Conservation (phyloP, 1,140 invertebrate genomes). For the Nixonia krombeini region DNA sequence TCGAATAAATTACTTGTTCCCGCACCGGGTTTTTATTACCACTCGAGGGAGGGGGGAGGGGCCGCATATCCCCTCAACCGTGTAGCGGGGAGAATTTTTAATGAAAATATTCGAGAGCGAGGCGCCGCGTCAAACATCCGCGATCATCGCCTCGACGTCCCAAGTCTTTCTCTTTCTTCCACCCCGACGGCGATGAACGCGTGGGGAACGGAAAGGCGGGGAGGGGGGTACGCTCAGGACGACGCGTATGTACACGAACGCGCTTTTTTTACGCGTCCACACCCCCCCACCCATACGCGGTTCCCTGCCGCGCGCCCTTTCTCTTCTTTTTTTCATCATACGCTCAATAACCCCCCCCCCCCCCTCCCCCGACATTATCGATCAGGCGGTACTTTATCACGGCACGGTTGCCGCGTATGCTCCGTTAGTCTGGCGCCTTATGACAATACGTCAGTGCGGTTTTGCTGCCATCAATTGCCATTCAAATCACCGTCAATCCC, state of each 20-base stretch:
- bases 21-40: no score
- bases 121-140: neutral
- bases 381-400: slow-evolving; percentile 54
- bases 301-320: neutral
- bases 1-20: no score
- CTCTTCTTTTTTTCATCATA: neutral
- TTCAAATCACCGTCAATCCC: slow-evolving; percentile 57
- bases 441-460: slow-evolving; percentile 59
- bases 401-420: slow-evolving; percentile 16
- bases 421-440: slow-evolving; percentile 56
- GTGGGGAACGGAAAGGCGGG: neutral
- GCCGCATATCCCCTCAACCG: neutral
- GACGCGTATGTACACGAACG: neutral
- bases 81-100: slow-evolving; percentile 1
- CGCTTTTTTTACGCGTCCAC: slow-evolving; percentile 1
- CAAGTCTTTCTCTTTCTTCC: neutral
- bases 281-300: slow-evolving; percentile 4
- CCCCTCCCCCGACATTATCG: slow-evolving; percentile 46
- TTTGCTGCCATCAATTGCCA: slow-evolving; percentile 62
- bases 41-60: neutral
- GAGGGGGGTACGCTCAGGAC: neutral
- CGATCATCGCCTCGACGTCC: neutral
- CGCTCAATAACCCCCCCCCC: slow-evolving; percentile 9
- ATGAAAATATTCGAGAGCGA: slow-evolving; percentile 9
- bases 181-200: neutral